Percentiles rank a stretch among this genome's conserved stretches.
Evolutionary conservation across 2,113 vertebrate species (phyloP).

Genomic region (Gymnocephalus cernua): DNA sequence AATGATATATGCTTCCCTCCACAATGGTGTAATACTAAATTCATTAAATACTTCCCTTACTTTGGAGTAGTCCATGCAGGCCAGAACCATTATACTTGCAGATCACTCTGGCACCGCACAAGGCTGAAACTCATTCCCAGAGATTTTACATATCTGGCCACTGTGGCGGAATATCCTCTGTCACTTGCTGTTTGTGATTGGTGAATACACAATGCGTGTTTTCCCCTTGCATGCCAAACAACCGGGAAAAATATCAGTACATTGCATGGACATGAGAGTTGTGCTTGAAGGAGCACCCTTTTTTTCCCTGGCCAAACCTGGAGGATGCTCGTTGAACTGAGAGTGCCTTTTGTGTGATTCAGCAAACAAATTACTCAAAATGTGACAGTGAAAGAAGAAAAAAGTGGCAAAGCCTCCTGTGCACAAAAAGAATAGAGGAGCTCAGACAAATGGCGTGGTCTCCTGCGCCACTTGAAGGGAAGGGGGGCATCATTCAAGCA

Average conservation of each 20-base stretch:
- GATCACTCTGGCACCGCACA: slow-evolving; percentile 58
- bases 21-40: slow-evolving; percentile 62
- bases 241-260: slow-evolving; percentile 51
- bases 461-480: slow-evolving; percentile 14
- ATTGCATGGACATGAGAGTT: slow-evolving; percentile 34
- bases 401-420: not conserved
- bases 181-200: slow-evolving; percentile 72
- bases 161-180: slow-evolving; percentile 67
- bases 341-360: slow-evolving; percentile 61
- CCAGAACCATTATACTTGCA: slow-evolving; percentile 73
- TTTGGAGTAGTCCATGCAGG: slow-evolving; percentile 56
- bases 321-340: slow-evolving; percentile 51
- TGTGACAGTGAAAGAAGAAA: slow-evolving; percentile 37
- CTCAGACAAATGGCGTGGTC: slow-evolving; percentile 30
- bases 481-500: slow-evolving; percentile 58
- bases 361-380: slow-evolving; percentile 56
- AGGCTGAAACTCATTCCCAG: slow-evolving; percentile 48
- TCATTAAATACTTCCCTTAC: slow-evolving; percentile 68
- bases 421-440: slow-evolving; percentile 26
- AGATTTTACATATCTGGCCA: slow-evolving; percentile 69
- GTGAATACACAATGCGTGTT: slow-evolving; percentile 63
- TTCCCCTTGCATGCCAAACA: slow-evolving; percentile 47
- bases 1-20: slow-evolving; percentile 66
- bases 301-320: slow-evolving; percentile 33
- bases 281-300: slow-evolving; percentile 52